Evolutionary conservation across 2,888 invertebrate species (phyloP), one percentile per base, ranked within the genome.

Genomic region (Phyllotreta striolata): DNA sequence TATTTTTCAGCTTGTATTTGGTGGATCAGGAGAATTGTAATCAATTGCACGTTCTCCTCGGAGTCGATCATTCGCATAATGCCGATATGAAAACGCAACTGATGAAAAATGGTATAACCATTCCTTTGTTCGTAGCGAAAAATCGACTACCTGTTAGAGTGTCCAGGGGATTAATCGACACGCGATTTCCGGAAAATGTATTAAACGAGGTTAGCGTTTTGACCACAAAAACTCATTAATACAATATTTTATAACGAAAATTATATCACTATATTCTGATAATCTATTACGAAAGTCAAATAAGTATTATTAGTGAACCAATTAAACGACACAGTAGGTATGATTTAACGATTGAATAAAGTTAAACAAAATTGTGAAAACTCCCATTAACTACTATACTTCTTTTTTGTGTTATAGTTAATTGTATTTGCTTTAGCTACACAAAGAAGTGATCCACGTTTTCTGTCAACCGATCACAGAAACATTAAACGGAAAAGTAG

Each of bases 401-500:
- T n/a, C n/a, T 24, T 24, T 24, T 24, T 24, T 24, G 1, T 3
- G 4, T 24, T 24, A 1, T 24, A 4, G 24, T 24, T 24, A 24
- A 24, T 3, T 24, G 2, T 24, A 24, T 59, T 59, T 61, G 8
- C 62, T 66, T 54, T 39, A 69, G 69, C 40, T 63, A 41, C 71
- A 75, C 74, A 70, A 69, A 12, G 73, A 77, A 51, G 71, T 73
- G 10, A 79, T 81, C 24, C 83, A 87, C 69, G 78, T 87, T 3
- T 78, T 87, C 66, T 87, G 86, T 68, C 86, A 88, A 73, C 89
- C 91, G 0, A 84, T 91, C 52, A 80, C 87, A 1, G 86, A 87
- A 69, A 86, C 87, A 1, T 3, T 24, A 4, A 85, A 86, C 71
- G 89, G 88, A 0, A 84, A 86, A 72, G 80, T 89, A 38, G 83